These are phyloP conservation scores for Nephrotoma guestfalica DNA, from an alignment of 2,888 invertebrate species.

Conservation along the genomic window DNA sequence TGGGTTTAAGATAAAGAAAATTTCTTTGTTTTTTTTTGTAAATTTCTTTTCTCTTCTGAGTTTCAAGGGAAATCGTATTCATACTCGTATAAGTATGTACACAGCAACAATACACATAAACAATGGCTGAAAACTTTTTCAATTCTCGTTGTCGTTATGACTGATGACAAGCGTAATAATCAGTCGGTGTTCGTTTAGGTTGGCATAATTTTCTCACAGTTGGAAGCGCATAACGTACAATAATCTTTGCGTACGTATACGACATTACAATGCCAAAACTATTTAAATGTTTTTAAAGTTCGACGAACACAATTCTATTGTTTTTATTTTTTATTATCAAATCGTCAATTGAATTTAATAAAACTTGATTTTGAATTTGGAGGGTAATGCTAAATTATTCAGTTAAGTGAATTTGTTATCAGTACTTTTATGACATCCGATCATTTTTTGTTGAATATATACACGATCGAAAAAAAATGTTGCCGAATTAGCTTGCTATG, in stretches of 20 bases:
- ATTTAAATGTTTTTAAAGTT: background rate
- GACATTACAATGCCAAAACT: background rate
- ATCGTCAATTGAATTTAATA: background rate
- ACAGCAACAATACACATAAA: background rate
- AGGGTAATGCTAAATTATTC: background rate
- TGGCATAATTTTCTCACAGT: background rate
- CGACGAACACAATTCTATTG: background rate
- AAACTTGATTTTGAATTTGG: background rate
- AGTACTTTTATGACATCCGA: no score
- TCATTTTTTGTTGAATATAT: no score
- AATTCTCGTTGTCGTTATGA: background rate
- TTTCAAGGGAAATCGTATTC: background rate
- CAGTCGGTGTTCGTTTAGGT: background rate
- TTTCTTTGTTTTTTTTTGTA: background rate
- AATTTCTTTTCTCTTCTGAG: background rate
- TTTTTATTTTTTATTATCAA: background rate
- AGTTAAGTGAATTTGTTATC: no score
- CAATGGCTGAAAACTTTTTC: background rate
- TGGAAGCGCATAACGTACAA: background rate
- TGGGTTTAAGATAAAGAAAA: background rate
- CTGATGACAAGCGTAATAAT: background rate
- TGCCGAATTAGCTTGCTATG: no score
- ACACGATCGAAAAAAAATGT: no score
- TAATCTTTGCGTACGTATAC: background rate
- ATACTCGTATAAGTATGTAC: background rate